These are phyloP conservation scores for Cenopis cana DNA, from an alignment of 2,888 invertebrate species.

Conservation along the genomic window DNA sequence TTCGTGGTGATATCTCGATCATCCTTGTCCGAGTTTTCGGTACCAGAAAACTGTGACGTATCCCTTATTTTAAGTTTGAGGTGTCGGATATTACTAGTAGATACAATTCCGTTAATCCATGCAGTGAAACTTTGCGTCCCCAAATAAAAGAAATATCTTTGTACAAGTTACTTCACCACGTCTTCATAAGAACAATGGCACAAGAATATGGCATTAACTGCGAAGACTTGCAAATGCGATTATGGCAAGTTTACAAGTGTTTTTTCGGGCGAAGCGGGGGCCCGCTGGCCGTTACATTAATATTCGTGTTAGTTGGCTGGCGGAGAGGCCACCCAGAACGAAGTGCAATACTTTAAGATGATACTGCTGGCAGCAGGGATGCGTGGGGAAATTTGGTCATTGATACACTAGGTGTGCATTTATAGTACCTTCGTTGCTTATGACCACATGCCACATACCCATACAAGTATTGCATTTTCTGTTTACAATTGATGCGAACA, in stretches of 20 bases:
- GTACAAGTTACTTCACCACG: not conserved
- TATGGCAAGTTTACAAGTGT: conserved; percentile 42
- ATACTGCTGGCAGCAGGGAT: conserved; percentile 26
- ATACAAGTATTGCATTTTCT: not conserved
- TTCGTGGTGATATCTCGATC: not conserved
- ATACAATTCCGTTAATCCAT: not conserved
- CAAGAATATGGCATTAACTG: conserved; percentile 37
- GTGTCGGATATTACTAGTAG: too few relatives aligned
- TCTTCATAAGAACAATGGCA: conserved; percentile 11
- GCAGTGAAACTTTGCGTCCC: not conserved
- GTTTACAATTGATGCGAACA: not conserved
- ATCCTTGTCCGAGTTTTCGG: too few relatives aligned
- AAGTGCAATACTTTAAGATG: conserved; percentile 23
- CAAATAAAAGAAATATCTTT: not conserved
- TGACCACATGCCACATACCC: too few relatives aligned
- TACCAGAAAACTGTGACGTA: too few relatives aligned
- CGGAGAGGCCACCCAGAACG: conserved; percentile 25
- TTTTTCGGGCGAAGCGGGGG: conserved; percentile 22
- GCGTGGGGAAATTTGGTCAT: conserved; percentile 7
- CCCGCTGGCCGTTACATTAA: conserved; percentile 38
- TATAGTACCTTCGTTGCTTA: not conserved
- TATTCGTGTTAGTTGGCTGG: conserved; percentile 36
- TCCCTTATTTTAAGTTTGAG: too few relatives aligned
- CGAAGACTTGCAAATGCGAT: conserved; percentile 42
- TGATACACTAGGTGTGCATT: not conserved